These are phyloP conservation scores for Ischnura elegans DNA, from an alignment of 2,888 invertebrate genomes.

Conservation along the genomic window DNA sequence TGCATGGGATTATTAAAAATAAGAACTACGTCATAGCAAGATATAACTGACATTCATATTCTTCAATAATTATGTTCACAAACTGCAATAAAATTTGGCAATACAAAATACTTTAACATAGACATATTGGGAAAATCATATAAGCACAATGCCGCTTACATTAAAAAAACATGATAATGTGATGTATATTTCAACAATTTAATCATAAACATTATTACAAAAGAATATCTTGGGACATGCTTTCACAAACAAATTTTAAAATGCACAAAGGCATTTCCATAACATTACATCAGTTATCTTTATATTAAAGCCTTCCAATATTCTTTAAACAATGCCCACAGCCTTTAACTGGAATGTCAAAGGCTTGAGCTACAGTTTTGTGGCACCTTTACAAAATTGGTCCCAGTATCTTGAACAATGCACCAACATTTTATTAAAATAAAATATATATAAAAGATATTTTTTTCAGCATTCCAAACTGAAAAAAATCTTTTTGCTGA, in stretches of 20 bases:
- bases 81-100: slow-evolving; percentile 32
- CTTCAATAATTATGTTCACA: not conserved
- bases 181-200: not conserved
- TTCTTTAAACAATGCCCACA: not conserved
- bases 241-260: slow-evolving; percentile 30
- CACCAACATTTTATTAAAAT: not conserved
- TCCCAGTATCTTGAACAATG: not conserved
- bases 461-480: not conserved
- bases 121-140: not conserved
- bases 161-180: slow-evolving; percentile 16
- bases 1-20: not conserved
- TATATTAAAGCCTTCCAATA: not conserved
- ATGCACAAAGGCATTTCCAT: not conserved
- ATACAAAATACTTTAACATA: not conserved
- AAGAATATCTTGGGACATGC: not conserved
- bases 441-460: not conserved
- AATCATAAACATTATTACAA: not conserved
- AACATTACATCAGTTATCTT: not conserved
- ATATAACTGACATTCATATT: not conserved
- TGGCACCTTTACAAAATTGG: not conserved
- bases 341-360: not conserved
- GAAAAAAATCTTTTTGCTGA: not conserved
- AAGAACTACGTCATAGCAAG: not conserved
- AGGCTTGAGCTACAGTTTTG: not conserved
- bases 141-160: slow-evolving; percentile 57